Conservation (phyloP, 2,797 vertebrate species). For the Cygnus olor region DNA sequence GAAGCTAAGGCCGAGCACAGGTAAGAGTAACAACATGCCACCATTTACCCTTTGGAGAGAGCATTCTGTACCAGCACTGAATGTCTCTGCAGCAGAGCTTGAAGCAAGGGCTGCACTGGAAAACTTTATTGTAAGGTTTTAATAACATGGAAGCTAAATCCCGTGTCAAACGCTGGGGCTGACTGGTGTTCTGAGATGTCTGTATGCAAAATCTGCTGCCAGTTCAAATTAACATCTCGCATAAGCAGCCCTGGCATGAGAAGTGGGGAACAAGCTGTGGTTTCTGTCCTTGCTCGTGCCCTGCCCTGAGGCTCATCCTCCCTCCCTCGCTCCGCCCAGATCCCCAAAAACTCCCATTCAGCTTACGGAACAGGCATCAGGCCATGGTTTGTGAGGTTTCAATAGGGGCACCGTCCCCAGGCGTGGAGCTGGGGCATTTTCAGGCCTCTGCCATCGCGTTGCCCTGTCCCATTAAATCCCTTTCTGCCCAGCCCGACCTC, state of each 20-base stretch:
- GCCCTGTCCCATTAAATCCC: not conserved
- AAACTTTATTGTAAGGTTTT: not conserved
- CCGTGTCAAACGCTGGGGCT: not conserved
- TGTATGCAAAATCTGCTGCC: conserved; percentile 40
- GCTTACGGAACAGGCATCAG: not conserved
- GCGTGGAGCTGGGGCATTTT: too few species aligned
- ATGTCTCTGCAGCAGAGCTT: not conserved
- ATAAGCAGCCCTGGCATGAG: not conserved
- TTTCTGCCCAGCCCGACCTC: not conserved
- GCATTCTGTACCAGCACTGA: not conserved
- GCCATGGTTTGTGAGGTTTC: not conserved
- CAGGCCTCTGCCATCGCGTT: not conserved
- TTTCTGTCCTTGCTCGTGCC: conserved; percentile 12
- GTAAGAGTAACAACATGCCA: not conserved
- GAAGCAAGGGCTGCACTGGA: not conserved
- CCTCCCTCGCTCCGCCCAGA: not conserved
- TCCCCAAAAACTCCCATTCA: not conserved
- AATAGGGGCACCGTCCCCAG: too few species aligned
- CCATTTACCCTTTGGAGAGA: not conserved
- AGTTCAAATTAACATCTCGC: not conserved
- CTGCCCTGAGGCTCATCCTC: not conserved
- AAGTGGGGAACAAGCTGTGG: not conserved
- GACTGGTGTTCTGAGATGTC: not conserved
- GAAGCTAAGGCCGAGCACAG: not conserved
- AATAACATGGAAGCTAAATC: conserved; percentile 1